These are phyloP conservation scores for Pyralis farinalis DNA, from an alignment of 2,888 invertebrate genomes.

Conservation along the genomic window DNA sequence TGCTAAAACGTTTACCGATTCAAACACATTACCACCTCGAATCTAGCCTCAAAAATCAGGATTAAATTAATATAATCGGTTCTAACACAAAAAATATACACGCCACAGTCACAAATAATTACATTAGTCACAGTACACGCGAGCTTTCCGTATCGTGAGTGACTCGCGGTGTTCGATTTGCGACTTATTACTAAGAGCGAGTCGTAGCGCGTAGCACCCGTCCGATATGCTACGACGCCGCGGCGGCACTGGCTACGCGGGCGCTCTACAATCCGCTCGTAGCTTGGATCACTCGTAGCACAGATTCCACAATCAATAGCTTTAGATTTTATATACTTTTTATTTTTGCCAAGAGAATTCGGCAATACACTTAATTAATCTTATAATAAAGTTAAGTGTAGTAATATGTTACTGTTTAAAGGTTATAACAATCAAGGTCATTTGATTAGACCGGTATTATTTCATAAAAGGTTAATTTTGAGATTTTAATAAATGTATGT, in stretches of 20 bases:
- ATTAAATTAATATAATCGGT: constrained; percentile 13
- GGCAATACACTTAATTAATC: no score
- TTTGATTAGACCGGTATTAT: no score
- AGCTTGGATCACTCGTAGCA: constrained; percentile 64
- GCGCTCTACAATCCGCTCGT: constrained; percentile 58
- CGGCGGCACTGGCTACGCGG: constrained; percentile 67
- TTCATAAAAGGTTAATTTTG: no score
- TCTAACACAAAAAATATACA: constrained; percentile 26
- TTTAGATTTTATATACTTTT: constrained; percentile 32
- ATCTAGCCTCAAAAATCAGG: constrained; percentile 43
- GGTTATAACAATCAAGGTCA: no score
- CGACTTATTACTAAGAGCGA: constrained; percentile 22
- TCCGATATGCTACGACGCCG: constrained; percentile 59
- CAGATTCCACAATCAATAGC: constrained; percentile 72
- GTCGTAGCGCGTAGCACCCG: constrained; percentile 37
- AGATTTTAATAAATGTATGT: no score
- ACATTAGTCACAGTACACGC: constrained; percentile 22
- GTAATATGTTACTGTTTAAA: no score
- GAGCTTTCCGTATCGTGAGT: constrained; percentile 9
- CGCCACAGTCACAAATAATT: constrained; percentile 44
- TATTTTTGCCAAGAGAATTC: not conserved
- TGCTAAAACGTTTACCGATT: constrained; percentile 25
- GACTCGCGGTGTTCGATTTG: constrained; percentile 19
- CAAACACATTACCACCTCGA: constrained; percentile 31
- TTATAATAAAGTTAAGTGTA: no score